phyloP scores from a whole-genome alignment of 2,888 invertebrate species.

The Argyresthia goedartella region DNA sequence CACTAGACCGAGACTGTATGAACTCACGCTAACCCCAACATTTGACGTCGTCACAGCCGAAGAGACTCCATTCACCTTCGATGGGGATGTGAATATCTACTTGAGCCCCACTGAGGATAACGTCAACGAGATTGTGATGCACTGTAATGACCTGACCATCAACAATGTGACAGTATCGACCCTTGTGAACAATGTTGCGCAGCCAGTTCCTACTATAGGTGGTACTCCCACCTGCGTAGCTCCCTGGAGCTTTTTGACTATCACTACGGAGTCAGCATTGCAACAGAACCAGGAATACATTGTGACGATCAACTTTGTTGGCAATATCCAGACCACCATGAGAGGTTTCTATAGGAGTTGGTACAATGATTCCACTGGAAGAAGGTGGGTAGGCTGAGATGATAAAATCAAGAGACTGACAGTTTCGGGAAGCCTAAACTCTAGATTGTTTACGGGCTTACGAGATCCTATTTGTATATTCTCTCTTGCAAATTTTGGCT shows the following conservation, averaged over 20 bases:
- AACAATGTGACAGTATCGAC: constrained; percentile 53
- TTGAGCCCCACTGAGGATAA: constrained; percentile 19
- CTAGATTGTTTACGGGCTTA: too few species aligned
- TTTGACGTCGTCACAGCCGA: constrained; percentile 30
- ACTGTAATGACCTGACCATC: constrained; percentile 46
- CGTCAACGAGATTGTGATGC: constrained; percentile 39
- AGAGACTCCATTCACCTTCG: constrained; percentile 40
- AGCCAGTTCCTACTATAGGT: constrained; percentile 19
- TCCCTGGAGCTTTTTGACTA: constrained; percentile 36
- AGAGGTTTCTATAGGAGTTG: constrained; percentile 87
- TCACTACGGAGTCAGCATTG: constrained; percentile 23
- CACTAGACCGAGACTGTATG: constrained; percentile 65
- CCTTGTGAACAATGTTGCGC: constrained; percentile 15
- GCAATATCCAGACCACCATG: constrained; percentile 77
- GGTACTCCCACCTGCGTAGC: constrained; percentile 29
- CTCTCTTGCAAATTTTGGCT: too few species aligned
- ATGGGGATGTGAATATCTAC: constrained; percentile 48
- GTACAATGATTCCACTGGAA: constrained; percentile 73
- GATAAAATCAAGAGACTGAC: neutral
- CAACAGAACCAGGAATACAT: constrained; percentile 56
- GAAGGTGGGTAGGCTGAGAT: constrained; percentile 53
- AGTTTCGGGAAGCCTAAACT: too few species aligned
- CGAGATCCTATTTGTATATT: too few species aligned
- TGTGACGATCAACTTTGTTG: constrained; percentile 75
- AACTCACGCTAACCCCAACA: constrained; percentile 61